phyloP scores from a whole-genome alignment of 2,888 invertebrate genomes.

The Diogma glabrata region DNA sequence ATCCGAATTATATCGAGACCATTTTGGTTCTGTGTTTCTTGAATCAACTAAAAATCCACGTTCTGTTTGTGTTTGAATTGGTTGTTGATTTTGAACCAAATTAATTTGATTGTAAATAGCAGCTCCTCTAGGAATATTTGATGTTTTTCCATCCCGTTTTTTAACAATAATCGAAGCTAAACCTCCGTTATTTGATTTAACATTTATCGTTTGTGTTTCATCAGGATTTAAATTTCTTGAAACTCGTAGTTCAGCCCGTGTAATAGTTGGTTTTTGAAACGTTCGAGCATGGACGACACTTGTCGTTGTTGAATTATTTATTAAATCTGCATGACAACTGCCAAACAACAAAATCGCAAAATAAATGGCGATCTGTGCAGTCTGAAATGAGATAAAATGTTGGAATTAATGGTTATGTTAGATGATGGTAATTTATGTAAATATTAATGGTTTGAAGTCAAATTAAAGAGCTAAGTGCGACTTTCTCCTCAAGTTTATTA shows the following conservation, averaged over 20 bases:
- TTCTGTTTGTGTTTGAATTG: neutral
- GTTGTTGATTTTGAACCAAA: neutral
- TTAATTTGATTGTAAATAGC: neutral
- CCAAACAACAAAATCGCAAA: neutral
- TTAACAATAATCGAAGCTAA: constrained; percentile 68
- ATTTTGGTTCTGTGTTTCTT: neutral
- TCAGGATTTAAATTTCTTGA: constrained; percentile 65
- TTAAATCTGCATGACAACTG: constrained; percentile 4
- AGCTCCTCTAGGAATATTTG: constrained; percentile 19
- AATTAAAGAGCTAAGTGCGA: no score
- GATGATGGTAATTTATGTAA: no score
- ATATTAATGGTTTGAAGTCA: no score
- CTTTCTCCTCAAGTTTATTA: no score
- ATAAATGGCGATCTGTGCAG: constrained; percentile 2
- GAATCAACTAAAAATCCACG: neutral
- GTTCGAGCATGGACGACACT: neutral
- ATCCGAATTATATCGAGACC: constrained; percentile 11
- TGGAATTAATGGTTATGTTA: no score
- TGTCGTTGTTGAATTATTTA: no score
- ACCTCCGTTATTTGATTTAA: constrained; percentile 62
- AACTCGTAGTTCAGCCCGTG: constrained; percentile 64
- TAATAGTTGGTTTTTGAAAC: constrained; percentile 40
- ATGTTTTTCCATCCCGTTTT: constrained; percentile 48
- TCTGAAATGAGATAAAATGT: constrained; percentile 7
- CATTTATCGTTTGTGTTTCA: constrained; percentile 63